Evolutionary conservation across 2,113 vertebrate genomes (phyloP).

Genomic region (Opisthocomus hoazin): DNA sequence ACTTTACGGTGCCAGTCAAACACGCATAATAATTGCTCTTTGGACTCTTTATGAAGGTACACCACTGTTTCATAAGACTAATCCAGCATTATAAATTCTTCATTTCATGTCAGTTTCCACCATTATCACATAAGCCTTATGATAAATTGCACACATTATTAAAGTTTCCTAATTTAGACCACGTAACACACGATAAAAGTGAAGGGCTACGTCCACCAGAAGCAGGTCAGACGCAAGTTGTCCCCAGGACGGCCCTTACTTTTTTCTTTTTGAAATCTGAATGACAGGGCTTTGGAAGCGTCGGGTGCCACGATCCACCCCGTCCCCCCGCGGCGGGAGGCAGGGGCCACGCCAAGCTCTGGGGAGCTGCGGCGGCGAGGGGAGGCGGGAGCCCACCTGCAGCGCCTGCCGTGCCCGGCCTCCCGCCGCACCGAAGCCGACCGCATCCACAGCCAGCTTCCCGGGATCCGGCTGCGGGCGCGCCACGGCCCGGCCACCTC

Average conservation of each 20-base stretch:
- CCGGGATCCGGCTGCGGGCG: rapidly evolving
- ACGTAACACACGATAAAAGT: not conserved
- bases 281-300: not conserved
- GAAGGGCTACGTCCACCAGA: slow-evolving; percentile 18
- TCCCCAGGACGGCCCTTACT: not conserved
- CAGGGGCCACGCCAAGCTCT: not conserved
- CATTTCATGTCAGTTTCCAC: slow-evolving; percentile 50
- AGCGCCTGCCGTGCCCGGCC: not conserved
- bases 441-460: not conserved
- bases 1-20: slow-evolving; percentile 66
- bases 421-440: not conserved
- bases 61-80: slow-evolving; percentile 67
- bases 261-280: not conserved
- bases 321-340: not conserved
- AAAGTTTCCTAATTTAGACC: slow-evolving; percentile 49
- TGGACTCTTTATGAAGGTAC: slow-evolving; percentile 70
- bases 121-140: slow-evolving; percentile 11
- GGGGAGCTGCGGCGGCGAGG: not conserved
- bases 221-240: not conserved
- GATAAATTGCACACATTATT: slow-evolving; percentile 30
- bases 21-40: slow-evolving; percentile 70
- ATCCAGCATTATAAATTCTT: slow-evolving; percentile 61
- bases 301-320: not conserved
- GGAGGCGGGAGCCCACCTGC: not conserved
- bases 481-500: not conserved